Evolutionary conservation across 1,140 invertebrate genomes (phyloP).

Genomic region (Hirudo medicinalis): DNA sequence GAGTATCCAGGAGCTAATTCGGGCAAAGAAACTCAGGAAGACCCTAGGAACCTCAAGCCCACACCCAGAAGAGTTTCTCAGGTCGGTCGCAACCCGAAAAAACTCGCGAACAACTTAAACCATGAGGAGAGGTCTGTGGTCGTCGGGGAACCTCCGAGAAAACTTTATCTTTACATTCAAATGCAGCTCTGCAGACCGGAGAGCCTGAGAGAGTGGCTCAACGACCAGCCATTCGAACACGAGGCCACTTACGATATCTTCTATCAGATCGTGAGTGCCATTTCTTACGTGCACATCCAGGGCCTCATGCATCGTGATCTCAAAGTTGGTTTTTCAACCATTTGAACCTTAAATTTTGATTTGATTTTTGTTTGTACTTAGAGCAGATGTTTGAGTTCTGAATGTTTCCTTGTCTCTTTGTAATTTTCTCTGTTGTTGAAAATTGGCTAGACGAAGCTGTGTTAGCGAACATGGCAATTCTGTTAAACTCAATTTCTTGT

Average conservation of each 20-base stretch:
- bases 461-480: no score
- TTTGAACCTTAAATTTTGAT: no score
- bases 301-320: conserved; percentile 86
- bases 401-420: no score
- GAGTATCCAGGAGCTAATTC: no score
- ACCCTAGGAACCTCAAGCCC: no score
- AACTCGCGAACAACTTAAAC: background rate
- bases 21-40: no score
- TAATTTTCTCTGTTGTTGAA: no score
- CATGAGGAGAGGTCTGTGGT: background rate
- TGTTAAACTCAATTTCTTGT: no score
- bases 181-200: conserved; percentile 86
- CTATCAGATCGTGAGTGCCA: conserved; percentile 78
- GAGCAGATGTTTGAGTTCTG: no score
- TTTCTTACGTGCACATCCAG: conserved; percentile 81
- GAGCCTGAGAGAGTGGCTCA: conserved; percentile 78
- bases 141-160: conserved; percentile 26
- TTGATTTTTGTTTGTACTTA: no score
- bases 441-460: no score
- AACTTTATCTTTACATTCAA: conserved; percentile 80
- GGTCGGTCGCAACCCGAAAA: background rate
- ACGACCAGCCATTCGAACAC: conserved; percentile 36
- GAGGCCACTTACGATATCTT: conserved; percentile 56
- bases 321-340: conserved; percentile 55
- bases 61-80: background rate